Percentiles rank a stretch among this genome's conserved stretches.
Evolutionary conservation across 2,113 vertebrate genomes (phyloP).

Genomic region (Hemiprocne comata): DNA sequence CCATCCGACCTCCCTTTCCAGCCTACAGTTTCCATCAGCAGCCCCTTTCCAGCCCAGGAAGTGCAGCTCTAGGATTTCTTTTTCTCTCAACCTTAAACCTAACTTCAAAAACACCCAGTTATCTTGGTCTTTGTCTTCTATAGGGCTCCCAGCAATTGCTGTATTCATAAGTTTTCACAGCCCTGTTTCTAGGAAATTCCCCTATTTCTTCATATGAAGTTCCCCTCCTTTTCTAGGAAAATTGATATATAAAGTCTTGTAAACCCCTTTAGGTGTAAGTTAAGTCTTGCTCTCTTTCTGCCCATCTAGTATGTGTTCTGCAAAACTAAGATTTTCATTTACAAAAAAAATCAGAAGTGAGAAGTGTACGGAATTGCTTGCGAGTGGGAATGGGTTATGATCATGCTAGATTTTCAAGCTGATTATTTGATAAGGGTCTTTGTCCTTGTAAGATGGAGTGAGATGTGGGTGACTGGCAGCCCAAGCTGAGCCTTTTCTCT

Average conservation of each 20-base stretch:
- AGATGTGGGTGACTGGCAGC: neutral
- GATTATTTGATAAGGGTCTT: neutral
- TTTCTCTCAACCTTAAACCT: neutral
- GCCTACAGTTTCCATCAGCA: neutral
- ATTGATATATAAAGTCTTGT: neutral
- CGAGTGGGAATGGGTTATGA: neutral
- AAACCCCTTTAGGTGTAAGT: neutral
- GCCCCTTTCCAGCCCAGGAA: neutral
- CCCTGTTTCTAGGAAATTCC: neutral
- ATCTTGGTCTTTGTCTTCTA: neutral
- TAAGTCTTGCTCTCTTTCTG: neutral
- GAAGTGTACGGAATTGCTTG: neutral
- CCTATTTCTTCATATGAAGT: neutral
- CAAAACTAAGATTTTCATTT: neutral
- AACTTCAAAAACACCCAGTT: neutral
- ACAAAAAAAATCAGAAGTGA: neutral
- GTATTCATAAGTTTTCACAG: neutral
- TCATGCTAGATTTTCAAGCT: neutral
- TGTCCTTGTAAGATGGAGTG: neutral
- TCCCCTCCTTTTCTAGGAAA: neutral
- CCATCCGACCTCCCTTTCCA: neutral
- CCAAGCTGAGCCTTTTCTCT: neutral
- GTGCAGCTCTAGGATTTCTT: neutral
- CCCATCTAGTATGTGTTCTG: neutral
- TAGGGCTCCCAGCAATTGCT: neutral